Evolutionary conservation across 2,888 invertebrate genomes (phyloP).

Genomic region (Pycnomerus fuliginosus): DNA sequence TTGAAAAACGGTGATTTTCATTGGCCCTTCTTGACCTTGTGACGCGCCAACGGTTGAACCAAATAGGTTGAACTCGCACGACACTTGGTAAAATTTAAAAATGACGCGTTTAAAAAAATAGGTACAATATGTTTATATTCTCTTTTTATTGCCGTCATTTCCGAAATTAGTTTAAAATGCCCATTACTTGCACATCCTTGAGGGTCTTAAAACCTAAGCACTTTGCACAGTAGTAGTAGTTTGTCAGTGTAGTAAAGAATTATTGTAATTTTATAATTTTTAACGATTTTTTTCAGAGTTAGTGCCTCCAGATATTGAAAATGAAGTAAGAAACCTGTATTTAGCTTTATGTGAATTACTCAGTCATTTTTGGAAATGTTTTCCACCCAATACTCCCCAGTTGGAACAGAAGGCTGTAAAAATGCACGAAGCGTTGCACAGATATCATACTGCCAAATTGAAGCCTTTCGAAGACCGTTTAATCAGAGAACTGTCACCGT

Average conservation of each 20-base stretch:
- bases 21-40: too few species aligned
- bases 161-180: too few species aligned
- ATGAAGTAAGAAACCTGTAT: constrained; percentile 83
- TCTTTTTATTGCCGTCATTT: too few species aligned
- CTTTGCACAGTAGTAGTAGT: too few species aligned
- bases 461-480: constrained; percentile 86
- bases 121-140: too few species aligned
- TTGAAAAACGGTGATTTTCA: too few species aligned
- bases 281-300: constrained; percentile 62
- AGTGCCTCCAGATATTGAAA: constrained; percentile 79
- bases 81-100: too few species aligned
- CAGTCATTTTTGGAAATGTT: constrained; percentile 94
- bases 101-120: too few species aligned
- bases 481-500: constrained; percentile 75
- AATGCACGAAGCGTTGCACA: constrained; percentile 86
- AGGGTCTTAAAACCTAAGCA: too few species aligned
- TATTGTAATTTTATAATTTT: background rate
- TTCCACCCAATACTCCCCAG: constrained; percentile 74
- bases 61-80: too few species aligned
- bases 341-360: constrained; percentile 84
- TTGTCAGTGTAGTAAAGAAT: background rate
- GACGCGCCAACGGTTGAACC: too few species aligned
- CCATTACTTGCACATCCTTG: too few species aligned
- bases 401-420: constrained; percentile 78
- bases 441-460: constrained; percentile 84